Conservation (phyloP, 1,140 invertebrate species). For the Berghia stephanieae region DNA sequence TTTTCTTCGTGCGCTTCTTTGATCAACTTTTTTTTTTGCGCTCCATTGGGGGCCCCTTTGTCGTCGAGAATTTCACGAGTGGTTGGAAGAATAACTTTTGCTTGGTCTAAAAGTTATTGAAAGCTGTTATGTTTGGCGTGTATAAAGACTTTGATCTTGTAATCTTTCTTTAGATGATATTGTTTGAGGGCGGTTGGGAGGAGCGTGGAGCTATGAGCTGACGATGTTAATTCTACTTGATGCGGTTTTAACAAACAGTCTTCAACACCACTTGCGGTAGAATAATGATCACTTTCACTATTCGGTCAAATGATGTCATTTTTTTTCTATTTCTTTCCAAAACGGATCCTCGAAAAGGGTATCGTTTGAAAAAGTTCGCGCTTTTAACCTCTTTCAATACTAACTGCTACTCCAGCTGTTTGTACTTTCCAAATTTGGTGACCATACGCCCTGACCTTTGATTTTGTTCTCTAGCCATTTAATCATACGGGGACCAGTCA, state of each 20-base stretch:
- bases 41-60: constrained; percentile 50
- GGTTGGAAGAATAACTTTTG: constrained; percentile 42
- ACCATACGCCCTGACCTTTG: constrained; percentile 55
- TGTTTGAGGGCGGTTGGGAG: constrained; percentile 32
- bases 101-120: constrained; percentile 45
- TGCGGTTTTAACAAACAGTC: not conserved
- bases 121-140: constrained; percentile 53
- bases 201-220: constrained; percentile 35
- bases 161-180: constrained; percentile 33
- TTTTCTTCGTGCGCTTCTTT: constrained; percentile 39
- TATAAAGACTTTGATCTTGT: constrained; percentile 43
- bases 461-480: constrained; percentile 38
- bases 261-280: constrained; percentile 3
- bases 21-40: constrained; percentile 52
- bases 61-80: constrained; percentile 60
- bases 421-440: constrained; percentile 56
- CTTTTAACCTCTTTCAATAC: constrained; percentile 59
- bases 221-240: constrained; percentile 27
- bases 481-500: constrained; percentile 39
- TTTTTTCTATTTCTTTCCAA: constrained; percentile 62
- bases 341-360: constrained; percentile 61
- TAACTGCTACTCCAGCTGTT: constrained; percentile 51
- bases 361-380: constrained; percentile 58
- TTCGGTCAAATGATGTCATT: constrained; percentile 55
- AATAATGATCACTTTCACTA: constrained; percentile 13